Evolutionary conservation across 2,888 invertebrate genomes (phyloP), one percentile per base, ranked within the genome.

Genomic region (Drosophila monieri): DNA sequence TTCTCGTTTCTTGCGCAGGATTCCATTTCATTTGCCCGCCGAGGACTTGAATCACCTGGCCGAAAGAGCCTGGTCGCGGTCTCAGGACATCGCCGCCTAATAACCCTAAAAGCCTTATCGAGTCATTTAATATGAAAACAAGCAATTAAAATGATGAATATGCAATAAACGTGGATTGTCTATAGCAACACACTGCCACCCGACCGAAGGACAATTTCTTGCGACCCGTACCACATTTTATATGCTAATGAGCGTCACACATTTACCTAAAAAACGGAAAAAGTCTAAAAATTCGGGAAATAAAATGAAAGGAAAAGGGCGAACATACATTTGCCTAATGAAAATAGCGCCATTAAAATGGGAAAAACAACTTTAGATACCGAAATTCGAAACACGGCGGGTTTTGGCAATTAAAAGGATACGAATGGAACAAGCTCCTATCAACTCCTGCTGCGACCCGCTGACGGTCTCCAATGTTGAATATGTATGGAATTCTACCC

Each of bases 281-380:
- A 74, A 77, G 76, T 84, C 88, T 74, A 74, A 88, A 81, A 78
- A 73, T 77, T 76, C 49, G 53, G 58, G 70, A 69, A 48, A 53
- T 55, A 43, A 69, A 73, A 73, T 64, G 60, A 65, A 44, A n/a
- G 37, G 47, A 43, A 39, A 62, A 46, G 75, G 65, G 60, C 77
- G 70, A 77, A 80, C 81, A 85, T 80, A 87, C 89, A 89, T 88
- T 88, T 88, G 76, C 89, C 79, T 89, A 89, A 89, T 88, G 80
- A 86, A 89, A 87, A 89, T 85, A 85, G 80, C 85, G 77, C 79
- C 80, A 89, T 88, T 89, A 87, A 84, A 84, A 84, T 83, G 83
- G 76, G 74, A 78, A 86, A 88, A 88, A 88, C 89, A 87, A 89
- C 87, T 87, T 87, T 88, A 88, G 87, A 88, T 89, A 88, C 76